phyloP scores from a whole-genome alignment of 2,888 invertebrate genomes.

The Drosophila incognita region DNA sequence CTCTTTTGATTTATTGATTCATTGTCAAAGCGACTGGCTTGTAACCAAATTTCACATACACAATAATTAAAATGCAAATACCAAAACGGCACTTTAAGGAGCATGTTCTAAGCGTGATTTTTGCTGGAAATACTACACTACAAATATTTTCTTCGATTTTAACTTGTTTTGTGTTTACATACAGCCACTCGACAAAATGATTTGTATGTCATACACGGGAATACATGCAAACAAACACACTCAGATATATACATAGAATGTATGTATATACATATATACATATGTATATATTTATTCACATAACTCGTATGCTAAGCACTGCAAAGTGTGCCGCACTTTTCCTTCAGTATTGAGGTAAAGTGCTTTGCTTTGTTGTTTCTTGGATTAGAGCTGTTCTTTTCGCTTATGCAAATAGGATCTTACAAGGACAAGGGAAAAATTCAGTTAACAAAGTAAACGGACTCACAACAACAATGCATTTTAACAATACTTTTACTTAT shows the following conservation, averaged over 20 bases:
- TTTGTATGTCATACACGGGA: constrained; percentile 68
- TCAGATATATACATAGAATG: not conserved
- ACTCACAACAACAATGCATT: constrained; percentile 27
- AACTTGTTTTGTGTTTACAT: constrained; percentile 39
- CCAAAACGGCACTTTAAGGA: constrained; percentile 1
- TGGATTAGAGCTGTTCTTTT: constrained; percentile 58
- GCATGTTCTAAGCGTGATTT: constrained; percentile 12
- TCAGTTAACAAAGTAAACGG: constrained; percentile 27
- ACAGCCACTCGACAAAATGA: constrained; percentile 68
- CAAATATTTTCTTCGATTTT: constrained; percentile 46
- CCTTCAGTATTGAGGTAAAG: constrained; percentile 74
- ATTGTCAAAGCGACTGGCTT: constrained; percentile 61
- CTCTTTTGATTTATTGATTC: constrained; percentile 71
- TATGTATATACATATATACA: not conserved
- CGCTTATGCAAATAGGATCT: constrained; percentile 70
- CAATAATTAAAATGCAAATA: constrained; percentile 65
- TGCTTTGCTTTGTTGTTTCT: constrained; percentile 64
- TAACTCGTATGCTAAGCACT: constrained; percentile 52
- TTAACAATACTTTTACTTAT: not conserved
- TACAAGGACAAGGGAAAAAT: constrained; percentile 64
- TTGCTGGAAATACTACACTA: constrained; percentile 17
- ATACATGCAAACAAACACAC: constrained; percentile 18
- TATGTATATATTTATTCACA: not conserved
- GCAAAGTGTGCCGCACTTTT: constrained; percentile 73
- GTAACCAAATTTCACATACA: constrained; percentile 42